Evolutionary conservation across 2,888 invertebrate genomes (phyloP).

Genomic region (Altica lythri): DNA sequence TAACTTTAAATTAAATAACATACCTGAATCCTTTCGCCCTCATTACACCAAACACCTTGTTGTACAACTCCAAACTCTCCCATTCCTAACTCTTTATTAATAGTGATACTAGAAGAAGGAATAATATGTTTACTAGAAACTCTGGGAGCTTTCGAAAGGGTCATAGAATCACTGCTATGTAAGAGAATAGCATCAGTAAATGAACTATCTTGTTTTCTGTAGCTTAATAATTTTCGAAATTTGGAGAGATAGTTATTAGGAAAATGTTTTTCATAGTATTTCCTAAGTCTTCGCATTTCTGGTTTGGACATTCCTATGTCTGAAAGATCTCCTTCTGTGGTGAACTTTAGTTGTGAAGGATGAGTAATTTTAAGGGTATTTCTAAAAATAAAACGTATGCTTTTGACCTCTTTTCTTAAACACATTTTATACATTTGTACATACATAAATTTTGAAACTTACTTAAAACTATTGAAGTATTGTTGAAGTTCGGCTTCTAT

Average conservation of each 20-base stretch:
- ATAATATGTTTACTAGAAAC: constrained; percentile 86
- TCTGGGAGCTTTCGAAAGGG: constrained; percentile 58
- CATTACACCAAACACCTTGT: constrained; percentile 96
- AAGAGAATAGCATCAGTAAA: constrained; percentile 45
- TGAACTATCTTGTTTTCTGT: constrained; percentile 61
- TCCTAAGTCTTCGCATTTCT: constrained; percentile 91
- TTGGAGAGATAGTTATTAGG: constrained; percentile 92
- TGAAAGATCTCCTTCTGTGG: constrained; percentile 87
- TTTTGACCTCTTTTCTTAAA: neutral
- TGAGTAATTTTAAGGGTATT: constrained; percentile 88
- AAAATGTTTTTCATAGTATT: constrained; percentile 91
- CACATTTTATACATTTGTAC: constrained; percentile 1
- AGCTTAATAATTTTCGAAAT: constrained; percentile 80
- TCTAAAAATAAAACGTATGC: constrained; percentile 59
- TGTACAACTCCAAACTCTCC: constrained; percentile 99
- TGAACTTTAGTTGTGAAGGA: constrained; percentile 90
- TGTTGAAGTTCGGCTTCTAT: constrained; percentile 93
- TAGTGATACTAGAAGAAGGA: constrained; percentile 82
- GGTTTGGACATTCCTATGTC: constrained; percentile 94
- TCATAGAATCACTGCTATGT: constrained; percentile 52
- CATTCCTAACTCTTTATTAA: constrained; percentile 92
- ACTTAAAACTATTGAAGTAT: constrained; percentile 81
- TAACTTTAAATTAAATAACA: no score
- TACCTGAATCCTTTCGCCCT: constrained; percentile 78
- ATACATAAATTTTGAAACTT: constrained; percentile 49